Conservation (phyloP, 2,888 invertebrate species). For the Strigamia transsilvanica region DNA sequence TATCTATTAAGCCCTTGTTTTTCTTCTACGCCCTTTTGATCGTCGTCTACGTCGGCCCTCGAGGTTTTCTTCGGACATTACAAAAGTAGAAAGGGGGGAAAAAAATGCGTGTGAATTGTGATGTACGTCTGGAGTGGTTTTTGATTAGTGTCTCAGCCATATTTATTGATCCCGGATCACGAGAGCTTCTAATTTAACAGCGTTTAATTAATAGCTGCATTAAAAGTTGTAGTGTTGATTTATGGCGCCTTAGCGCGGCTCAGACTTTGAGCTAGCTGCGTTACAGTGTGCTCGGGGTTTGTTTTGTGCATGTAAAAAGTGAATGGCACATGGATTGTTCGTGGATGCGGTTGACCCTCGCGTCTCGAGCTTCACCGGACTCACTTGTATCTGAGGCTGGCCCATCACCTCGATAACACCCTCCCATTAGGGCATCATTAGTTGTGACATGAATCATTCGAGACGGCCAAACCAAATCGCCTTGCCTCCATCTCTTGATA, state of each 20-base stretch:
- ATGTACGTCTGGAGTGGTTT: background rate
- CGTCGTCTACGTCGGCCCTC: background rate
- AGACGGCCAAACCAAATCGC: conserved; percentile 37
- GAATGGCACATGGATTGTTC: conserved; percentile 20
- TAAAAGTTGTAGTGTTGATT: conserved; percentile 47
- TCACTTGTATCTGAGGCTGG: conserved; percentile 32
- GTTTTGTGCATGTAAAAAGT: background rate
- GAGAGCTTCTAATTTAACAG: conserved; percentile 40
- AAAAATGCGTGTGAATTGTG: conserved; percentile 17
- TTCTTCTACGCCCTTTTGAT: conserved; percentile 38
- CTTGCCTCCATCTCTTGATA: conserved; percentile 48
- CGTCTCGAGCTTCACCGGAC: background rate
- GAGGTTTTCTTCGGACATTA: conserved; percentile 11
- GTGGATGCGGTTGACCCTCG: conserved; percentile 23
- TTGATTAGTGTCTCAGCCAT: conserved; percentile 27
- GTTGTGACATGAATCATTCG: conserved; percentile 41
- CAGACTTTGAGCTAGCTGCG: background rate
- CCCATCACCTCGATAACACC: conserved; percentile 49
- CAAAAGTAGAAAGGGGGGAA: background rate
- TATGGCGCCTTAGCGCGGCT: conserved; percentile 24
- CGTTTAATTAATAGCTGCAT: conserved; percentile 45
- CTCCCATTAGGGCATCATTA: conserved; percentile 49
- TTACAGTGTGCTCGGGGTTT: background rate
- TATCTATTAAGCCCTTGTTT: conserved; percentile 43
- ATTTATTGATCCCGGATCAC: conserved; percentile 43